Evolutionary conservation across 2,888 invertebrate species (phyloP), one percentile per base, ranked within the genome.

Genomic region (Melipona beecheii): DNA sequence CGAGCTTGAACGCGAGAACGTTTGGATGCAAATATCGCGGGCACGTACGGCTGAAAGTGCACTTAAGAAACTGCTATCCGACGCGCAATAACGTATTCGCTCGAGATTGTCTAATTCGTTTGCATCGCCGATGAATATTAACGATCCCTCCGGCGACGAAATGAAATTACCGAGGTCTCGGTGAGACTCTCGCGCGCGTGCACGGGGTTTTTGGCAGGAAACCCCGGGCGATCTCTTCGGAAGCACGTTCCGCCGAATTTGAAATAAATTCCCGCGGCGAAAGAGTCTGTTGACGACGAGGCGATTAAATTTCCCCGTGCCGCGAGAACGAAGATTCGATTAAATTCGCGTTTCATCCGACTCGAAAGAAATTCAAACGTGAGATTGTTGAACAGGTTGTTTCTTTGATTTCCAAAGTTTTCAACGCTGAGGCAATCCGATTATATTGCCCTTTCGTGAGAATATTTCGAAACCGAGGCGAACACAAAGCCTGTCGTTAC

Each of bases 161-260:
- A 84, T 68, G 75, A 66, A 84, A 84, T 85, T 85, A 84, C 69
- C 84, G 56, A 84, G 60, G 60, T 50, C 24, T 60, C 24, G 24
- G 58, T 31, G 43, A 73, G 31, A 11, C 43, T 60, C 36, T n/a
- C n/a, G 24, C 4, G 19, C 69, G 43, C 43, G 43, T 9, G 43
- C 43, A 43, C 43, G 11, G 43, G 43, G 43, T 43, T 43, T 43
- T 43, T 9, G 43, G 43, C 9, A 43, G 2, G 36, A 1, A 43
- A 43, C 9, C 36, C 9, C 1, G 31, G 36, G 36, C 31, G 56
- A 36, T 27, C 64, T 69, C 72, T 66, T 64, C 17, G 69, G 4
- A 62, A 52, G 17, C 24, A 43, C 43, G 43, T 74, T 60, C 60
- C 77, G 15, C 58, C 73, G 50, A 58, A 56, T 17, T n/a, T 21